phyloP scores from a whole-genome alignment of 64 coral and sea anemone species.

The Astreopora myriophthalma region DNA sequence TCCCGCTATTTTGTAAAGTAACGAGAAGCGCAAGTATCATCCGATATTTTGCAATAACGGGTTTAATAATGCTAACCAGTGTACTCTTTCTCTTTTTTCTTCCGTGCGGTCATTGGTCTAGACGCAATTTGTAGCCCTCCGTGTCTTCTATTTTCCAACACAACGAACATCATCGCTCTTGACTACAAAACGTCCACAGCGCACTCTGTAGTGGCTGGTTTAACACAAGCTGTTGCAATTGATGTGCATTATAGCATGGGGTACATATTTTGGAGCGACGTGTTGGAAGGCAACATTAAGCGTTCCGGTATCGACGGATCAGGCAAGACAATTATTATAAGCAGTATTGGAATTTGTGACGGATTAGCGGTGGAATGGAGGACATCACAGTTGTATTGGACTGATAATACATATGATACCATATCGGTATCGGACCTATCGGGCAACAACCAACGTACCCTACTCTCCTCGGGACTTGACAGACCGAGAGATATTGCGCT shows the following conservation, averaged over 20 bases:
- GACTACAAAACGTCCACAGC: neutral
- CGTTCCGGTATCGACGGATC: conserved; percentile 50
- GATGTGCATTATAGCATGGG: conserved; percentile 55
- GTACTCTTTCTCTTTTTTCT: no score
- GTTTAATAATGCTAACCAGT: no score
- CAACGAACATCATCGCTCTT: conserved; percentile 59
- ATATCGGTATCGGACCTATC: conserved; percentile 54
- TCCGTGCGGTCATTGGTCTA: no score
- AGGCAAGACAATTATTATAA: neutral
- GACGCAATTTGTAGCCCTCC: neutral
- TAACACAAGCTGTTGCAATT: conserved; percentile 49
- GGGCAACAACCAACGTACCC: conserved; percentile 16
- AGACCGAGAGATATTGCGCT: conserved; percentile 42
- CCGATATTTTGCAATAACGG: no score
- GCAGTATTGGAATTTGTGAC: conserved; percentile 51
- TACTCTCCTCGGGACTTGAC: conserved; percentile 41
- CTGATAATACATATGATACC: conserved; percentile 37
- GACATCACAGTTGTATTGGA: conserved; percentile 67
- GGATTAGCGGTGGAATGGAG: conserved; percentile 73
- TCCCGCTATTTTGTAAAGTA: no score
- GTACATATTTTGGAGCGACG: conserved; percentile 78
- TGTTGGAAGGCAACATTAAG: conserved; percentile 11
- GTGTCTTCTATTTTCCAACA: conserved; percentile 60
- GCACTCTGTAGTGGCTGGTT: neutral
- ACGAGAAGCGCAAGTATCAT: no score